Conservation (phyloP, 2,797 vertebrate genomes). For the Pantherophis alleghaniensis region DNA sequence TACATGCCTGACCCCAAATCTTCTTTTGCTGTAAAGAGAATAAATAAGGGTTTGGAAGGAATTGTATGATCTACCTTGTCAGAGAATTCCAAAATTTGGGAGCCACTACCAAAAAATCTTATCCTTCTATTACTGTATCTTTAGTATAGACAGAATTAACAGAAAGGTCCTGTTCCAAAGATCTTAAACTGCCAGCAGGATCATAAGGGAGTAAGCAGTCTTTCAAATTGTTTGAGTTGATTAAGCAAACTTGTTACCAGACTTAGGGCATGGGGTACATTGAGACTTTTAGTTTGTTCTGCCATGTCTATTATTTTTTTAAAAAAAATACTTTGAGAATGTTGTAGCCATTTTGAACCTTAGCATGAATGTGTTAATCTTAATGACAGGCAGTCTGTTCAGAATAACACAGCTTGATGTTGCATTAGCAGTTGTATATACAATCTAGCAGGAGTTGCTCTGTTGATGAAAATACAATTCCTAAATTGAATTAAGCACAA, state of each 20-base stretch:
- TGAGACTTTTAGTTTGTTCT: neutral
- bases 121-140: neutral
- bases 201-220: neutral
- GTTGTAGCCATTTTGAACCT: neutral
- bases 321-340: neutral
- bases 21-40: no score
- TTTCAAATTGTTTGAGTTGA: neutral
- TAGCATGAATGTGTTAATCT: neutral
- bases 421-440: conserved; percentile 12
- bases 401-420: neutral
- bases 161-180: neutral
- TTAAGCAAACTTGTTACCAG: neutral
- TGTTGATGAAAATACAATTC: conserved; percentile 45
- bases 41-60: no score
- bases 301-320: neutral
- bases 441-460: conserved; percentile 1
- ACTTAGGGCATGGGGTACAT: neutral
- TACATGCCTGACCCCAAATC: neutral
- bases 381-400: neutral
- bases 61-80: neutral
- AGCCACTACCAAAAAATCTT: neutral
- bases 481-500: conserved; percentile 53
- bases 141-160: neutral
- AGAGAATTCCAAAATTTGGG: neutral
- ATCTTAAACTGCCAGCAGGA: neutral